These are phyloP conservation scores for Lypha dubia DNA, from an alignment of 2,888 invertebrate genomes.

Conservation along the genomic window DNA sequence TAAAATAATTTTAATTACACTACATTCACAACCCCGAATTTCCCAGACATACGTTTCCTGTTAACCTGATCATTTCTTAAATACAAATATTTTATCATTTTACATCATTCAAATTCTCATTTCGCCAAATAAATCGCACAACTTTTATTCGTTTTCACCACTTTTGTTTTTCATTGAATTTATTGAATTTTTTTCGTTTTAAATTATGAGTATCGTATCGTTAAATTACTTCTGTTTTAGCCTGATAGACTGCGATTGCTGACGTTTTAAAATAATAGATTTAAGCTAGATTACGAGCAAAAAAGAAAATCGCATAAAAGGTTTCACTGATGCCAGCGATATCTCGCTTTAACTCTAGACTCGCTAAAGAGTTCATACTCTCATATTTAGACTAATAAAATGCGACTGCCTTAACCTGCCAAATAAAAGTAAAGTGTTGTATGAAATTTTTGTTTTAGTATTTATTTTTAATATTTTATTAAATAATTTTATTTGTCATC, in stretches of 20 bases:
- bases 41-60: too few relatives aligned
- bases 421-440: slow-evolving; percentile 49
- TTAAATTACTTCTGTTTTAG: slow-evolving; percentile 69
- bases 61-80: neutral
- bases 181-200: slow-evolving; percentile 3
- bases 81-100: neutral
- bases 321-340: slow-evolving; percentile 59
- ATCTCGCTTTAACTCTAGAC: slow-evolving; percentile 46
- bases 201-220: slow-evolving; percentile 40
- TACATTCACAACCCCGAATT: too few relatives aligned
- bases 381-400: slow-evolving; percentile 21
- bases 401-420: slow-evolving; percentile 58
- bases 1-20: too few relatives aligned
- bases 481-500: slow-evolving; percentile 13
- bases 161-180: neutral
- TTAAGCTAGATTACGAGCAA: slow-evolving; percentile 22
- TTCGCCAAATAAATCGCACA: slow-evolving; percentile 21
- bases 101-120: slow-evolving; percentile 6
- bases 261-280: slow-evolving; percentile 55
- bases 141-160: neutral
- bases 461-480: slow-evolving; percentile 22
- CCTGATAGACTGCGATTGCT: slow-evolving; percentile 76
- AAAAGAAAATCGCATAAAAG: slow-evolving; percentile 5
- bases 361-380: slow-evolving; percentile 28
- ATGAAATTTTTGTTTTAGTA: slow-evolving; percentile 1